phyloP scores from a whole-genome alignment of 1,140 invertebrate species.

The Scaptodrosophila lebanonensis region DNA sequence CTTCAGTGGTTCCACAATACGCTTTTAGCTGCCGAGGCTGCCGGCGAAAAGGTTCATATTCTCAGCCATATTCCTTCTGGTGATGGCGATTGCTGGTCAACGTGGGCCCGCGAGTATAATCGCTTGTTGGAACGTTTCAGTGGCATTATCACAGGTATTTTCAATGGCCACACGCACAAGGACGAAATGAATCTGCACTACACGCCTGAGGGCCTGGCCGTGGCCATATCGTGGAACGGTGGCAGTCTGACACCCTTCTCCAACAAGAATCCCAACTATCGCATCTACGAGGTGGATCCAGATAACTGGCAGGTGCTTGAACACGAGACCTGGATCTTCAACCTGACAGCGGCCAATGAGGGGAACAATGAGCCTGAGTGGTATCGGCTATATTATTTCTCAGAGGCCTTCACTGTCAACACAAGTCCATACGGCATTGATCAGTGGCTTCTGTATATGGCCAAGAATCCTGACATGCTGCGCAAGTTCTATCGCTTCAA shows the following conservation, averaged over 20 bases:
- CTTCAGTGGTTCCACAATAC: slow-evolving; percentile 86
- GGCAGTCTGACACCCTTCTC: slow-evolving; percentile 84
- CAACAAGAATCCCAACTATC: slow-evolving; percentile 88
- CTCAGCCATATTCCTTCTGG: slow-evolving; percentile 89
- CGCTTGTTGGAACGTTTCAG: slow-evolving; percentile 78
- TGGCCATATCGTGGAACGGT: slow-evolving; percentile 85
- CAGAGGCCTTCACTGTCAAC: slow-evolving; percentile 49
- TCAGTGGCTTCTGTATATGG: slow-evolving; percentile 79
- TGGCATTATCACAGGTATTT: slow-evolving; percentile 85
- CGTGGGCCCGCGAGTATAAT: slow-evolving; percentile 82
- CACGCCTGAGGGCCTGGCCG: slow-evolving; percentile 76
- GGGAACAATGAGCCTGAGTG: slow-evolving; percentile 80
- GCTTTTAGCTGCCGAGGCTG: slow-evolving; percentile 83
- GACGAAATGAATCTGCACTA: slow-evolving; percentile 86
- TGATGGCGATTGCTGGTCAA: slow-evolving; percentile 81
- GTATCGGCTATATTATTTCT: slow-evolving; percentile 84
- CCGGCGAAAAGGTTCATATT: slow-evolving; percentile 87
- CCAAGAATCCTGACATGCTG: slow-evolving; percentile 38
- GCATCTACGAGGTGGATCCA: slow-evolving; percentile 83
- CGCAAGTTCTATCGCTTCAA: slow-evolving; percentile 65
- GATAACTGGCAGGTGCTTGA: slow-evolving; percentile 82
- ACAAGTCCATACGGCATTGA: slow-evolving; percentile 78
- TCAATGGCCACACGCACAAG: slow-evolving; percentile 88
- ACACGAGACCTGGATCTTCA: slow-evolving; percentile 85
- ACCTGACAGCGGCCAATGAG: slow-evolving; percentile 87